Evolutionary conservation across 2,113 vertebrate species (phyloP), one percentile per base, ranked within the genome.

Genomic region (Poicephalus gulielmi): DNA sequence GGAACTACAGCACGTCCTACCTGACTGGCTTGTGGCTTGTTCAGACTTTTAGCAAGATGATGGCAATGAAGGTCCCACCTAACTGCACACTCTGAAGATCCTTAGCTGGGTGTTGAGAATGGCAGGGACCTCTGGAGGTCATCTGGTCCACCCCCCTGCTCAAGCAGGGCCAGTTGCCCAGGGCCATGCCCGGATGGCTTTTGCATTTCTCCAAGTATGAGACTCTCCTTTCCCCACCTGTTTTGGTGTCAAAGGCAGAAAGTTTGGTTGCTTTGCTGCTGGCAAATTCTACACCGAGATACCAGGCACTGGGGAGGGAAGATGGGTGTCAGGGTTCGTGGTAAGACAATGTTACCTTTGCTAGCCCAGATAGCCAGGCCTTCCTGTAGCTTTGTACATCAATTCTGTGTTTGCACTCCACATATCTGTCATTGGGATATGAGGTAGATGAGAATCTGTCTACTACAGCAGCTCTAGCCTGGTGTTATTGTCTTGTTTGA

Each of bases 211-310:
- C 70, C 37, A 46, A 46, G 52, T 57, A 31, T 23, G 10, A 87
- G 73, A 44, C 0, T 2, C 33, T 47, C 46, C 41, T 82, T 80
- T 74, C 74, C 52, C 41, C 20, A 35, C 73, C 43, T 47, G 46
- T 47, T 87, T 73, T 43, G 25, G 35, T 62, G 53, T n/a, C 50
- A 73, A 81, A 88, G 44, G 74, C 47, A 91, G 62, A 62, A 83
- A 91, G 60, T 64, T 77, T 78, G 76, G 35, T 47, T 93, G 55
- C 64, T 80, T 81, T 64, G 79, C 90, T 90, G 73, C 68, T 79
- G 77, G 80, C 77, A 64, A 82, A 76, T 82, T 70, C 66, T 92
- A n/a, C 47, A 17, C 66, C 33, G 31, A 47, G 86, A 57, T 64
- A 64, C 47, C 9, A 68, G 55, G 43, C 80, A 35, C 0, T 17